Conservation (phyloP, 2,113 vertebrate species). For the Ptyas mucosa region DNA sequence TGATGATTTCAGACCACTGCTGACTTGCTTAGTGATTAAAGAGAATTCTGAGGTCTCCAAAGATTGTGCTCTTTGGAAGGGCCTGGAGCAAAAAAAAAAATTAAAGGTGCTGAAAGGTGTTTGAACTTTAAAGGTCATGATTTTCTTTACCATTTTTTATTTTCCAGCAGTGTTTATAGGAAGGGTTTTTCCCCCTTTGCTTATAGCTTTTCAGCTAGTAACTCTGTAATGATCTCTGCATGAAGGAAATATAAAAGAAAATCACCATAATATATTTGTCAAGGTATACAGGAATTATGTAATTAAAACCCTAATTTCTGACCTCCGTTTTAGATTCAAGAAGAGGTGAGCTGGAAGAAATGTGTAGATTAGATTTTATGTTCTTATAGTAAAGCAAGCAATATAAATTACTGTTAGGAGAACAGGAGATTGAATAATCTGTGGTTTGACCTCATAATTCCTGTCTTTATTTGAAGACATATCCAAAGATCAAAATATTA, state of each 20-base stretch:
- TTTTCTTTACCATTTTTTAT: constrained; percentile 70
- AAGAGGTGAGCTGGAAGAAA: background rate
- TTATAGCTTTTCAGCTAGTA: constrained; percentile 37
- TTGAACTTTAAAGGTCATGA: constrained; percentile 73
- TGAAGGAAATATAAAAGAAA: background rate
- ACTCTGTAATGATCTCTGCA: constrained; percentile 15
- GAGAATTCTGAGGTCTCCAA: constrained; percentile 69
- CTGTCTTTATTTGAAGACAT: background rate
- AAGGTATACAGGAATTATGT: background rate
- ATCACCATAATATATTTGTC: background rate
- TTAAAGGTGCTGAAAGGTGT: constrained; percentile 68
- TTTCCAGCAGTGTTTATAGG: constrained; percentile 62
- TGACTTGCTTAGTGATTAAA: constrained; percentile 70
- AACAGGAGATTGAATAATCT: background rate
- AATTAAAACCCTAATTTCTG: background rate
- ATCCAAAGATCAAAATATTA: background rate
- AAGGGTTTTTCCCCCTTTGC: constrained; percentile 51
- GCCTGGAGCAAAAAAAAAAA: constrained; percentile 63
- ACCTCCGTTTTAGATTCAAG: background rate
- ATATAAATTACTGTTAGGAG: background rate
- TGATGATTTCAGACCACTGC: constrained; percentile 70
- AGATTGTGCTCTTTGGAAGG: constrained; percentile 67
- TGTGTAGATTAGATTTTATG: background rate
- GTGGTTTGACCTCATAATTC: background rate
- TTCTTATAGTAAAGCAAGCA: background rate